Conservation (phyloP, 2,888 invertebrate species). For the Parnassius orleans region DNA sequence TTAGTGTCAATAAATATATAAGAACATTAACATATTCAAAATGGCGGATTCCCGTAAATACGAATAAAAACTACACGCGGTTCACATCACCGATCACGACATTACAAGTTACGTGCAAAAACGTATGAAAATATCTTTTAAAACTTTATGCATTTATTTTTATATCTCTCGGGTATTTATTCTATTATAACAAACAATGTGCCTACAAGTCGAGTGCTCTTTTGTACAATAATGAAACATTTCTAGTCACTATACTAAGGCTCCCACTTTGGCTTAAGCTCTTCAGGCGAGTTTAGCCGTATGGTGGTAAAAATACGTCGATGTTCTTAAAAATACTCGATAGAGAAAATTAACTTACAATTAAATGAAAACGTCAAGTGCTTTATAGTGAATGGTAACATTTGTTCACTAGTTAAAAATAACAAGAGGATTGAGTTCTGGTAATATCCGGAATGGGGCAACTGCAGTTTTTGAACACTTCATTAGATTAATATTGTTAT, state of each 20-base stretch:
- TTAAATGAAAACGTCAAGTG: constrained; percentile 63
- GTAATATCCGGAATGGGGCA: constrained; percentile 27
- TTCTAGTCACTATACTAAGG: constrained; percentile 63
- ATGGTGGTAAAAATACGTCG: constrained; percentile 35
- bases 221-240: constrained; percentile 75
- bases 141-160: constrained; percentile 72
- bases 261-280: constrained; percentile 40
- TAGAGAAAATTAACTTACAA: constrained; percentile 64
- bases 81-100: constrained; percentile 46
- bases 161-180: constrained; percentile 72
- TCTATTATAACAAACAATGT: constrained; percentile 76
- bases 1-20: constrained; percentile 29
- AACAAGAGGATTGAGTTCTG: constrained; percentile 27
- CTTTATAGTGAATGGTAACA: constrained; percentile 78
- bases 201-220: constrained; percentile 70
- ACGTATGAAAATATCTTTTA: constrained; percentile 78
- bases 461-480: constrained; percentile 30
- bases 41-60: constrained; percentile 52
- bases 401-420: constrained; percentile 71
- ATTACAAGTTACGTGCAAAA: constrained; percentile 75
- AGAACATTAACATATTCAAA: constrained; percentile 35
- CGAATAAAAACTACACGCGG: constrained; percentile 55
- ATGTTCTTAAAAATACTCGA: constrained; percentile 49
- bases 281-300: constrained; percentile 37
- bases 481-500: constrained; percentile 17